Percentiles rank a stretch among this genome's conserved stretches.
Evolutionary conservation across 1,140 invertebrate species (phyloP).

Genomic region (Drosophila oshimai): DNA sequence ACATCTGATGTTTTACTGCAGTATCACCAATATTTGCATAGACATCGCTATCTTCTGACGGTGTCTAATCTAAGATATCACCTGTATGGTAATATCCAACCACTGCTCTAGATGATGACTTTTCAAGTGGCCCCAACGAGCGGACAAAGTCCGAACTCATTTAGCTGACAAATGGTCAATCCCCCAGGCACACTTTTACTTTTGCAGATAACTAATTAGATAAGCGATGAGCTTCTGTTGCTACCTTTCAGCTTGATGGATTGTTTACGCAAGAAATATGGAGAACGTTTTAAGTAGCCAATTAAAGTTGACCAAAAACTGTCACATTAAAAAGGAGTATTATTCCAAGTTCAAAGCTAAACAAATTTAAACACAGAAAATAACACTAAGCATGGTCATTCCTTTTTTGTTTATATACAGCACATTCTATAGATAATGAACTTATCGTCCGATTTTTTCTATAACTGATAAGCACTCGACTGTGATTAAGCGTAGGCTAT

Average conservation of each 20-base stretch:
- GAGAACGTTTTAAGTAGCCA: slow-evolving; percentile 8
- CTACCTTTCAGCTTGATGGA: neutral
- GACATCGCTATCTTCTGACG: slow-evolving; percentile 21
- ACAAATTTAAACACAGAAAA: neutral
- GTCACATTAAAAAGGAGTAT: neutral
- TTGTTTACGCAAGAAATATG: neutral
- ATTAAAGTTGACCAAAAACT: slow-evolving; percentile 2
- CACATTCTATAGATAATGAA: slow-evolving; percentile 7
- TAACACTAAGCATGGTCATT: slow-evolving; percentile 5
- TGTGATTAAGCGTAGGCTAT: neutral
- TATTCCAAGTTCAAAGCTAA: neutral
- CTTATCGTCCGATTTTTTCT: neutral
- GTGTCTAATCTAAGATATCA: slow-evolving; percentile 36
- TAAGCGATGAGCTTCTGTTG: slow-evolving; percentile 9
- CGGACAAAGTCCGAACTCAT: slow-evolving; percentile 56
- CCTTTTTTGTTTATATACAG: slow-evolving; percentile 2
- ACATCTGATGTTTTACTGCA: slow-evolving; percentile 18
- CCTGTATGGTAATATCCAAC: slow-evolving; percentile 18
- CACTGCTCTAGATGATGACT: neutral
- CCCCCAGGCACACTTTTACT: slow-evolving; percentile 18
- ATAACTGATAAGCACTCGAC: neutral
- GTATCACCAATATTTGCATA: slow-evolving; percentile 28
- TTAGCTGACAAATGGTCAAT: slow-evolving; percentile 24
- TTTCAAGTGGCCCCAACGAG: neutral
- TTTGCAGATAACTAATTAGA: slow-evolving; percentile 27